These are phyloP conservation scores for Lepeophtheirus nordmannii DNA, from an alignment of 2,888 invertebrate genomes.

Conservation along the genomic window DNA sequence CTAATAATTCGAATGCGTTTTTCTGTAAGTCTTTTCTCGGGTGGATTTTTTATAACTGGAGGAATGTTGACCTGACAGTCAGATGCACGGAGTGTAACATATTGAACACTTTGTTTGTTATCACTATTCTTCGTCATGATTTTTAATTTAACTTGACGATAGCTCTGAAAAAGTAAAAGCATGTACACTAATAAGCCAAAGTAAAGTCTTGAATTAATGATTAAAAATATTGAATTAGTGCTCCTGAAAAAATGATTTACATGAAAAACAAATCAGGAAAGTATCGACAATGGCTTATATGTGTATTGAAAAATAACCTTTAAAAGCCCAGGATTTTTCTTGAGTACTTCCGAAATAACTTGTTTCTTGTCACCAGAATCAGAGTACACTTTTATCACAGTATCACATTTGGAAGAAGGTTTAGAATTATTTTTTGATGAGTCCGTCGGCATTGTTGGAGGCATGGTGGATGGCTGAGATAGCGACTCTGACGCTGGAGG, in stretches of 20 bases:
- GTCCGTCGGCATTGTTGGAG: background rate
- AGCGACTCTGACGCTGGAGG: too few species aligned
- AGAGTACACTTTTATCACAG: constrained; percentile 4
- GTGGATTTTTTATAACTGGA: background rate
- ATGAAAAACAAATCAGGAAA: too few species aligned
- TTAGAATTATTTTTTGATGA: background rate
- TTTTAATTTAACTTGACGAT: constrained; percentile 4
- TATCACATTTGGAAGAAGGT: background rate
- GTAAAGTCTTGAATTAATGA: too few species aligned
- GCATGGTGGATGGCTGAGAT: too few species aligned
- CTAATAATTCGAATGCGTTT: background rate
- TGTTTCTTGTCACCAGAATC: background rate
- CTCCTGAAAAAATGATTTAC: too few species aligned
- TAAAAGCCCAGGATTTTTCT: background rate
- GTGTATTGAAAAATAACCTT: background rate
- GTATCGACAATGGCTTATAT: too few species aligned
- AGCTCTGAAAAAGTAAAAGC: background rate
- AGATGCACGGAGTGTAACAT: background rate
- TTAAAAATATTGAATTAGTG: too few species aligned
- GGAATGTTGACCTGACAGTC: background rate
- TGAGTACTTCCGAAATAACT: background rate
- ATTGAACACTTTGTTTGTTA: background rate
- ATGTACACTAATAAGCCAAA: too few species aligned
- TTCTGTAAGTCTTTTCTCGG: background rate
- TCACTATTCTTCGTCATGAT: background rate